Evolutionary conservation across 1,140 invertebrate species (phyloP), one percentile per base, ranked within the genome.

Genomic region (Drosophila kikkawai): DNA sequence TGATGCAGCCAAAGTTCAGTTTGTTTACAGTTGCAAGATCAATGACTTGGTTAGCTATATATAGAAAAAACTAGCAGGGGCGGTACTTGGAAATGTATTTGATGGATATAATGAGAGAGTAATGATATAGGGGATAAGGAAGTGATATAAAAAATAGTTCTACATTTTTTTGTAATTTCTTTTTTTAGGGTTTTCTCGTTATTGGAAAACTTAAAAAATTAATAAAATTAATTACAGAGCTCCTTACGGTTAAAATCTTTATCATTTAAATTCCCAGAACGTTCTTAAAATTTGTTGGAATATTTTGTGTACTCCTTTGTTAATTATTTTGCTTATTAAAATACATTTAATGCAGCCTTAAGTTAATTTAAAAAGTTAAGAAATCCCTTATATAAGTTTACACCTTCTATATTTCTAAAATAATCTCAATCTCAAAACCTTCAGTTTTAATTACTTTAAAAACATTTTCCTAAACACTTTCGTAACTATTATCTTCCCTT

Each of bases 1-100:
- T 73, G 70, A 73, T 73, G 53, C 59, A 32, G 53, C 56, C 70
- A 73, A 73, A 73, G 67, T 73, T 73, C 68, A 39, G 26, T 73
- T 73, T 73, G 70, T 73, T 73, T 73, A 73, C 70, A 73, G 70
- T 73, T 69, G 70, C 70, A 60, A 73, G 70, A 73, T 73, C 70
- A 73, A 73, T 73, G 70, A 73, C 67, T 73, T 39, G 67, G n/a
- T 39, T 39, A 12, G 42, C 67, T 60, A 73, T 22, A 50, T 42
- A 51, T 59, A 71, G 17, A 39, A 19, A 59, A 53, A 39, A 17
- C 7, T 7, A 17, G 13, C 26, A 17, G 5, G 36, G 44, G 19
- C 7, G 6, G 26, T 34, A 42, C 42, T 45, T 68, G 7, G 26
- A 56, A 37, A 55, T 19, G 63, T 47, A 69, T 68, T 50, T 64